Conservation (phyloP, 2,888 invertebrate species). For the Eucriotettix oculatus region DNA sequence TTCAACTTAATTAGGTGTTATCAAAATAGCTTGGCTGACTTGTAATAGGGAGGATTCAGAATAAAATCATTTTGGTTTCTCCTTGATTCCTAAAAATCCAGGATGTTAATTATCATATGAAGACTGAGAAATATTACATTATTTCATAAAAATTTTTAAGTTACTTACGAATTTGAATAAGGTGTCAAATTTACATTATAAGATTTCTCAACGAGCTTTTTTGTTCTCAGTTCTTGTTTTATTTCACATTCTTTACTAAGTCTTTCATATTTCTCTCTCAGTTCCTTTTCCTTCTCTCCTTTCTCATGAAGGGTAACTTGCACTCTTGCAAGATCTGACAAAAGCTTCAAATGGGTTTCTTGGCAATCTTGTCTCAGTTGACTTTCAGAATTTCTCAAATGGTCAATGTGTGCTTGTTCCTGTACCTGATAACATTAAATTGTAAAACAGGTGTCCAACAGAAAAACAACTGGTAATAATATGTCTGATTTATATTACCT, state of each 20-base stretch:
- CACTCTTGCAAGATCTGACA: constrained; percentile 18
- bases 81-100: too few relatives aligned
- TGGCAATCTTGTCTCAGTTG: constrained; percentile 18
- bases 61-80: too few relatives aligned
- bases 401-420: constrained; percentile 17
- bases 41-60: too few relatives aligned
- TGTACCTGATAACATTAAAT: constrained; percentile 14
- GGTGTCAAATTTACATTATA: constrained; percentile 11
- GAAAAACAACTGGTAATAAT: too few relatives aligned
- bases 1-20: too few relatives aligned
- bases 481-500: neutral
- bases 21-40: too few relatives aligned
- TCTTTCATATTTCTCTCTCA: constrained; percentile 16
- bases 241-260: constrained; percentile 15
- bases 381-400: constrained; percentile 13
- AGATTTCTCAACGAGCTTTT: constrained; percentile 11
- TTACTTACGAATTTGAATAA: constrained; percentile 4
- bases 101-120: too few relatives aligned
- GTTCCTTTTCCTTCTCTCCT: constrained; percentile 14
- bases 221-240: constrained; percentile 14
- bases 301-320: constrained; percentile 18
- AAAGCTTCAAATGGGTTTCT: constrained; percentile 17
- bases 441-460: neutral
- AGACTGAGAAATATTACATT: too few relatives aligned
- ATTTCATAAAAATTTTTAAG: too few relatives aligned